Evolutionary conservation across 1,140 invertebrate genomes (phyloP).

Genomic region (Drosophila truncata): DNA sequence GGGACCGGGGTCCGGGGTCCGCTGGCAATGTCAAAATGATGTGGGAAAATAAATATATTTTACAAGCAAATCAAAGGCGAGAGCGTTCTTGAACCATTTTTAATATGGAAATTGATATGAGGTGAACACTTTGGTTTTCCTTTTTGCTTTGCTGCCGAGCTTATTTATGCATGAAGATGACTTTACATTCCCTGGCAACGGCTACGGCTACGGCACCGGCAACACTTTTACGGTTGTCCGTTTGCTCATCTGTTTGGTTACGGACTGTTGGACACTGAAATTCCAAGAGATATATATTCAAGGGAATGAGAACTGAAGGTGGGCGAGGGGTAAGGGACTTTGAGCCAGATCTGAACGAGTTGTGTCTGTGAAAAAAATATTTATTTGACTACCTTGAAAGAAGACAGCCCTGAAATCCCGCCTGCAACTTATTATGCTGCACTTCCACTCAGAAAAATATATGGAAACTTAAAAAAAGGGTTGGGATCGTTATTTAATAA

Average conservation of each 20-base stretch:
- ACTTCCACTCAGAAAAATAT: background rate
- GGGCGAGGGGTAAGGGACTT: background rate
- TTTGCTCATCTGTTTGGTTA: slow-evolving; percentile 67
- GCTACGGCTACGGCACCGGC: slow-evolving; percentile 68
- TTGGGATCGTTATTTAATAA: background rate
- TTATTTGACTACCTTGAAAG: slow-evolving; percentile 54
- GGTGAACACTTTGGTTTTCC: slow-evolving; percentile 46
- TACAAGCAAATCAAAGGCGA: slow-evolving; percentile 68
- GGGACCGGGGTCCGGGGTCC: background rate
- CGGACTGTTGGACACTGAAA: slow-evolving; percentile 66
- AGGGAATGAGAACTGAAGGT: background rate
- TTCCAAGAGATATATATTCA: slow-evolving; percentile 16
- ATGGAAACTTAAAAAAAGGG: background rate
- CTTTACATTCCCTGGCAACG: slow-evolving; percentile 75
- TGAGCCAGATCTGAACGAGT: slow-evolving; percentile 26
- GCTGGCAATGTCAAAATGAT: slow-evolving; percentile 60
- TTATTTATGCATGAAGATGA: slow-evolving; percentile 83
- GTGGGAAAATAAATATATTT: slow-evolving; percentile 66
- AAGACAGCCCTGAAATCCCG: slow-evolving; percentile 45
- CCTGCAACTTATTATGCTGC: slow-evolving; percentile 36
- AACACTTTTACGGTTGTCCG: slow-evolving; percentile 80
- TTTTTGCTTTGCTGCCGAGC: slow-evolving; percentile 41
- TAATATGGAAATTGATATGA: slow-evolving; percentile 81
- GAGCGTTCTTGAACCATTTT: slow-evolving; percentile 60
- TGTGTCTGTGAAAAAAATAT: slow-evolving; percentile 62